Evolutionary conservation across 2,113 vertebrate species (phyloP), one percentile per base, ranked within the genome.

Genomic region (Misgurnus anguillicaudatus): DNA sequence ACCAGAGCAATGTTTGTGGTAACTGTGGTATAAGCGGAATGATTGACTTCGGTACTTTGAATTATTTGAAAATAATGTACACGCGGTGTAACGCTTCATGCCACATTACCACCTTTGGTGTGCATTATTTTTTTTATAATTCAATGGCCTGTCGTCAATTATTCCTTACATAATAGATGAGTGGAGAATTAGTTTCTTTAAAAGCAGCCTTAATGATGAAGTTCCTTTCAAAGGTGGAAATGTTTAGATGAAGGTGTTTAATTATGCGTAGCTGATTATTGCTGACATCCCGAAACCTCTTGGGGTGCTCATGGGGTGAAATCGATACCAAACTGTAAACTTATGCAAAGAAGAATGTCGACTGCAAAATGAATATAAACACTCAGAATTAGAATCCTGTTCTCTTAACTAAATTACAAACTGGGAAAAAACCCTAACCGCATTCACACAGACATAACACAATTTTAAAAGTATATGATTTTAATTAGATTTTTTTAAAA

Each of bases 191-290:
- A 51, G 51, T 55, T 71, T 31, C 51, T 19, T 51, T 19, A 41
- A 36, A 17, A 38, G 68, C 31, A 55, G 51, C 51, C 57, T 71
- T 71, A 11, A 71, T 38, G 31, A 41, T n/a, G 51, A 39, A 57
- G 31, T 41, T 36, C 10, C 36, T 42, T 55, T 55, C 5, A 4
- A 11, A 70, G 55, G 68, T 39, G 68, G 63, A 67, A 67, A 42
- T 41, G 75, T 55, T 77, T 58, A 42, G 63, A 77, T 77, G 75
- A 77, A 77, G 75, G 45, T 17, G 63, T 66, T 42, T 66, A 77
- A 77, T 77, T 67, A 53, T 57, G 51, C 65, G 19, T 31, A 38
- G 48, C 21, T 57, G 64, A 77, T 67, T 67, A 58, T n/a, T 42
- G 48, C 39, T 36, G 51, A 71, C 51, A 57, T 53, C 38, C 41